phyloP scores from a whole-genome alignment of 2,797 vertebrate species.

The Pangasius krempfi region DNA sequence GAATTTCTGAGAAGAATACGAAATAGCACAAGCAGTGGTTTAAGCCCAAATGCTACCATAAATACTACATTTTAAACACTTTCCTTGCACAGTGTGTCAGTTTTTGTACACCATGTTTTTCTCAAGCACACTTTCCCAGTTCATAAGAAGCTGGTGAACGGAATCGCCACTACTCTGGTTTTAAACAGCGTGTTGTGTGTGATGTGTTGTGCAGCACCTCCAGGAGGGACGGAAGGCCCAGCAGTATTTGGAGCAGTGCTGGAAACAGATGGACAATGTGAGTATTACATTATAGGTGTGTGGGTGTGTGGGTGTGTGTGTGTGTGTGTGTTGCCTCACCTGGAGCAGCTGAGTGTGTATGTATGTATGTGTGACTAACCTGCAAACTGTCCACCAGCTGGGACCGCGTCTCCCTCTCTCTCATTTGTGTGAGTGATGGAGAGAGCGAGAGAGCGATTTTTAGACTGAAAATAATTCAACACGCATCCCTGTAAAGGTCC shows the following conservation, averaged over 20 bases:
- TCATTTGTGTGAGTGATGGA: background rate
- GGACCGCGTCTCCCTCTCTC: conserved; percentile 21
- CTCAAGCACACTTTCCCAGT: background rate
- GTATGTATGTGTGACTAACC: conserved; percentile 4
- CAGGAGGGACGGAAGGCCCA: conserved; percentile 97
- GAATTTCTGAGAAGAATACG: background rate
- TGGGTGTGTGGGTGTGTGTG: background rate
- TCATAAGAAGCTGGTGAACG: background rate
- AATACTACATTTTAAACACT: background rate
- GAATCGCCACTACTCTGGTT: background rate
- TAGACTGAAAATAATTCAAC: too few relatives aligned
- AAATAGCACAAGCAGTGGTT: background rate
- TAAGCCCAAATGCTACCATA: background rate
- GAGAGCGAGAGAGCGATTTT: background rate
- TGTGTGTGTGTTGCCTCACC: background rate
- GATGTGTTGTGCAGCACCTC: conserved; percentile 83
- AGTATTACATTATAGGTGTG: conserved; percentile 67
- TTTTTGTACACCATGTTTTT: too few relatives aligned
- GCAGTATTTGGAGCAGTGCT: conserved; percentile 95
- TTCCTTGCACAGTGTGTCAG: background rate
- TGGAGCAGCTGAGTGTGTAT: background rate
- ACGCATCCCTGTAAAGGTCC: background rate
- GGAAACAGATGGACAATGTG: conserved; percentile 99
- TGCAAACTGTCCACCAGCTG: conserved; percentile 46
- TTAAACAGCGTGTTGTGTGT: conserved; percentile 17